Conservation (phyloP, 2,797 vertebrate species). For the Acanthurus leucopareius region DNA sequence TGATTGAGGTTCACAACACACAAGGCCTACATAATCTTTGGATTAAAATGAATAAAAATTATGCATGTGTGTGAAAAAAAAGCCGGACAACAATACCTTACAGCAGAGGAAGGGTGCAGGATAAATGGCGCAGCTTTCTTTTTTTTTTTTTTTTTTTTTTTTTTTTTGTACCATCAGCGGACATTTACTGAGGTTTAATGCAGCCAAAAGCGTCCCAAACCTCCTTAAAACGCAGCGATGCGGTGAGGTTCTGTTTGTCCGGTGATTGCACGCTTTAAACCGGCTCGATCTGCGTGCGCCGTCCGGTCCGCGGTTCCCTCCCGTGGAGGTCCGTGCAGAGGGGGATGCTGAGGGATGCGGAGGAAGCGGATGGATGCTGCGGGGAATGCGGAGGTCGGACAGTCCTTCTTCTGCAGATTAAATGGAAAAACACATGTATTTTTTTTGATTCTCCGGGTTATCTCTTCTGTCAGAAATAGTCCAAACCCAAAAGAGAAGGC, state of each 20-base stretch:
- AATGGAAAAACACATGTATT: not conserved
- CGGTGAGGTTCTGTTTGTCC: conserved; percentile 9
- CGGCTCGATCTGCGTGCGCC: conserved; percentile 28
- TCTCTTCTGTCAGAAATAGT: conserved; percentile 63
- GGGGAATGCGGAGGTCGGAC: conserved; percentile 61
- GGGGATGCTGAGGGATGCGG: conserved; percentile 58
- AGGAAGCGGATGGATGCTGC: conserved; percentile 64
- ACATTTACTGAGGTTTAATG: conserved; percentile 25
- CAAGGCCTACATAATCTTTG: not conserved
- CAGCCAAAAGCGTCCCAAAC: not conserved
- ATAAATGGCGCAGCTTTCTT: conserved; percentile 54
- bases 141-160: conserved; percentile 2
- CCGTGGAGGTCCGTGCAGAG: conserved; percentile 51
- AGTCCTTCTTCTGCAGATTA: conserved; percentile 53
- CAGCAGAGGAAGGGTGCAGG: conserved; percentile 26
- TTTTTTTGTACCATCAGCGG: not conserved
- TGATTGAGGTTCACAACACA: conserved; percentile 1
- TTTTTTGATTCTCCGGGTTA: conserved; percentile 6
- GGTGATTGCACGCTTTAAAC: conserved; percentile 10
- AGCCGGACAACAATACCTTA: conserved; percentile 64
- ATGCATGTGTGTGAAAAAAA: not conserved
- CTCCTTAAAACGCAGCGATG: conserved; percentile 40
- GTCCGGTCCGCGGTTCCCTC: conserved; percentile 38
- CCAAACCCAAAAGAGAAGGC: conserved; percentile 52
- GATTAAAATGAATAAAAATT: not conserved